Evolutionary conservation across 2,888 invertebrate genomes (phyloP).

Genomic region (Tenodera sinensis): DNA sequence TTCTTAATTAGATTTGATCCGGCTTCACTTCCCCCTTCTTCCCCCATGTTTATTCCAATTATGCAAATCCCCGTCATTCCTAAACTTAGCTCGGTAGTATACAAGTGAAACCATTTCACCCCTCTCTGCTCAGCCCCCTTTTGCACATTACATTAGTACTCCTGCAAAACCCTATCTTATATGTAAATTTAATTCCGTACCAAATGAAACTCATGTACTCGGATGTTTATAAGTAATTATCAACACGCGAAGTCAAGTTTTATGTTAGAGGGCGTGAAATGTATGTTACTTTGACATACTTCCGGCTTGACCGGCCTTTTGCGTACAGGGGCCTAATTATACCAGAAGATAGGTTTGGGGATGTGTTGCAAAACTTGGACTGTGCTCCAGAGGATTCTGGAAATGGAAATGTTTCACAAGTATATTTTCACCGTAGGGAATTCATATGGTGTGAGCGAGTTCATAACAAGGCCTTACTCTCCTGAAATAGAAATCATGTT

Average conservation of each 20-base stretch:
- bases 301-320: neutral
- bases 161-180: slow-evolving; percentile 38
- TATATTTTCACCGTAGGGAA: neutral
- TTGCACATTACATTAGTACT: slow-evolving; percentile 19
- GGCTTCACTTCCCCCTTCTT: slow-evolving; percentile 41
- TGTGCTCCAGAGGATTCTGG: neutral
- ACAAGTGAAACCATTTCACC: slow-evolving; percentile 25
- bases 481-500: neutral
- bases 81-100: slow-evolving; percentile 26
- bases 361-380: neutral
- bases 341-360: neutral
- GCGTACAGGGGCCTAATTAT: neutral
- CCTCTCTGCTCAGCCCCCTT: neutral
- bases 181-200: slow-evolving; percentile 42
- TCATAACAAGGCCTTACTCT: neutral
- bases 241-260: neutral
- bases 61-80: slow-evolving; percentile 31
- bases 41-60: slow-evolving; percentile 42
- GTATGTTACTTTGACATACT: slow-evolving; percentile 11
- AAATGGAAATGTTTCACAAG: neutral
- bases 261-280: neutral
- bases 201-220: slow-evolving; percentile 30
- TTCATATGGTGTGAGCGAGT: neutral
- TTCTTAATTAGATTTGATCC: slow-evolving; percentile 41
- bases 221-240: slow-evolving; percentile 30